phyloP scores from a whole-genome alignment of 2,797 vertebrate genomes.

The Discoglossus pictus region DNA sequence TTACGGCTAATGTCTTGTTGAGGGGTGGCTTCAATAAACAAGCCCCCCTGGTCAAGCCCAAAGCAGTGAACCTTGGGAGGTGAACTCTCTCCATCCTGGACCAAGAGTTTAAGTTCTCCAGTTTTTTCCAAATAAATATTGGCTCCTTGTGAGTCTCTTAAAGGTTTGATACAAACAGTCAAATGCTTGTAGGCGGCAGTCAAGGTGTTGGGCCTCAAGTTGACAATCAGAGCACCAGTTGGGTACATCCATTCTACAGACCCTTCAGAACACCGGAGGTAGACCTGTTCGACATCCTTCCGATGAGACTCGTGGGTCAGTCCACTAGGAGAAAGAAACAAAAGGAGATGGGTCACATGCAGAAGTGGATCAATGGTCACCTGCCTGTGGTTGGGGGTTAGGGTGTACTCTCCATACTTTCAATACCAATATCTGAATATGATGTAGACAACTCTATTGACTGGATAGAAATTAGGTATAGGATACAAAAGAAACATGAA shows the following conservation, averaged over 20 bases:
- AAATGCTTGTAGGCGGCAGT: constrained; percentile 76
- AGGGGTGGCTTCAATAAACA: constrained; percentile 91
- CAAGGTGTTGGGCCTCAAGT: constrained; percentile 88
- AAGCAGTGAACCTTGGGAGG: constrained; percentile 85
- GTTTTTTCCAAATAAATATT: constrained; percentile 96
- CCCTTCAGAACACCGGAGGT: constrained; percentile 91
- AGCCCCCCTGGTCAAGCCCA: constrained; percentile 82
- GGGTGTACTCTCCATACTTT: too few species aligned
- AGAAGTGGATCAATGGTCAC: too few species aligned
- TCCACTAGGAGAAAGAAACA: constrained; percentile 69
- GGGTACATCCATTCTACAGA: constrained; percentile 96
- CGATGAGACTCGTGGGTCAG: constrained; percentile 90
- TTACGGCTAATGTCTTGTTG: constrained; percentile 91
- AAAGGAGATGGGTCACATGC: background rate
- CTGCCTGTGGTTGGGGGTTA: too few species aligned
- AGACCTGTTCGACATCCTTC: constrained; percentile 97
- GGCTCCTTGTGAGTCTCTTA: constrained; percentile 83
- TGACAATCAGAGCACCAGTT: constrained; percentile 93
- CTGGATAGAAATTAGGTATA: too few species aligned
- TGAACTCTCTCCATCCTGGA: constrained; percentile 78
- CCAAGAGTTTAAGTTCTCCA: constrained; percentile 87
- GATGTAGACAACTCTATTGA: too few species aligned
- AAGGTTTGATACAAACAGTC: constrained; percentile 92
- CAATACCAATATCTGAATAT: too few species aligned
- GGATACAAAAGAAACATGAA: too few species aligned